Evolutionary conservation across 2,797 vertebrate species (phyloP).

Genomic region (Enoplosus armatus): DNA sequence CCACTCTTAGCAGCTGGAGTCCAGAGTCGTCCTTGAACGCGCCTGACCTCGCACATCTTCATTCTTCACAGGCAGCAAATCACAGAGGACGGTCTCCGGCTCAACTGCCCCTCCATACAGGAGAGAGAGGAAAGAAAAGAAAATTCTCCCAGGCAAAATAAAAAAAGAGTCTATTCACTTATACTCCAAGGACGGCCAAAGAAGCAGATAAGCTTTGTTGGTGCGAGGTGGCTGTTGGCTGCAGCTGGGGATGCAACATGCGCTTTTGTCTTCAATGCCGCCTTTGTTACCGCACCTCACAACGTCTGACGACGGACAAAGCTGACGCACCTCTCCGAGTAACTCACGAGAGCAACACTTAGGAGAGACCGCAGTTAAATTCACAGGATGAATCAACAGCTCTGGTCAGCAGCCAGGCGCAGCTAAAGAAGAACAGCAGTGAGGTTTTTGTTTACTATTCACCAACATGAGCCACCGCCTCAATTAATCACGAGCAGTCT

Average conservation of each 20-base stretch:
- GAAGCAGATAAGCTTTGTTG: slow-evolving; percentile 47
- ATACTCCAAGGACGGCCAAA: slow-evolving; percentile 58
- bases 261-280: slow-evolving; percentile 49
- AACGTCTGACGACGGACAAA: slow-evolving; percentile 28
- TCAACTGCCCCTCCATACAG: slow-evolving; percentile 31
- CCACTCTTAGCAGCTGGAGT: neutral
- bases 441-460: slow-evolving; percentile 50
- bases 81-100: slow-evolving; percentile 34
- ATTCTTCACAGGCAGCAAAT: slow-evolving; percentile 55
- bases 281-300: slow-evolving; percentile 17
- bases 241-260: slow-evolving; percentile 33
- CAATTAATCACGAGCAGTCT: slow-evolving; percentile 43
- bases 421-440: slow-evolving; percentile 36
- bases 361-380: slow-evolving; percentile 21
- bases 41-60: slow-evolving; percentile 53
- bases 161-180: slow-evolving; percentile 44
- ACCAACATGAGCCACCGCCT: slow-evolving; percentile 41
- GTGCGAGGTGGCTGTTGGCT: slow-evolving; percentile 40
- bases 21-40: slow-evolving; percentile 57
- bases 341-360: slow-evolving; percentile 30
- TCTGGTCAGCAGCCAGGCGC: slow-evolving; percentile 17
- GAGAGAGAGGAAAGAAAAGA: neutral
- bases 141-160: slow-evolving; percentile 39
- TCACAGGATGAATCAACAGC: slow-evolving; percentile 43
- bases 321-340: slow-evolving; percentile 32